These are phyloP conservation scores for Bubalus kerabau DNA, from an alignment of 2,113 vertebrate genomes.

Conservation along the genomic window DNA sequence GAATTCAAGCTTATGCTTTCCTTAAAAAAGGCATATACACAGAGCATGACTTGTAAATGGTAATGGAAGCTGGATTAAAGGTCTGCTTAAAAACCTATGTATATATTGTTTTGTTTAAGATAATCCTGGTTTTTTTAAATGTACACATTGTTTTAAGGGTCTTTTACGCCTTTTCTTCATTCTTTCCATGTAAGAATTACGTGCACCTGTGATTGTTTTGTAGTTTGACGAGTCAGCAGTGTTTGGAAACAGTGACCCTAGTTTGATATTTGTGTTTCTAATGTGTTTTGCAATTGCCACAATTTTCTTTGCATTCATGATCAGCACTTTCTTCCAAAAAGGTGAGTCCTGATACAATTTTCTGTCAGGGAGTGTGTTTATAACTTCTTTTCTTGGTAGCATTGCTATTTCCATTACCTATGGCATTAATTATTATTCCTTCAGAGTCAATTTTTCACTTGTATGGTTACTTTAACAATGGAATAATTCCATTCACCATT, in stretches of 20 bases:
- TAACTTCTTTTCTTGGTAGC: neutral
- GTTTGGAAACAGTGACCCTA: conserved; percentile 90
- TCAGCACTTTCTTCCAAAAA: conserved; percentile 93
- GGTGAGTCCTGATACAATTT: conserved; percentile 77
- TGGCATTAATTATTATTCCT: neutral
- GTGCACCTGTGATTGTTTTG: neutral
- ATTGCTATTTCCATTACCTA: neutral
- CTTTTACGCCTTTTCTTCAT: neutral
- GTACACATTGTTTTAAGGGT: neutral
- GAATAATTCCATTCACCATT: neutral
- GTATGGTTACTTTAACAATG: neutral
- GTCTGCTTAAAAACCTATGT: neutral
- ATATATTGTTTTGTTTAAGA: neutral
- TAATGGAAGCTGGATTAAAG: neutral
- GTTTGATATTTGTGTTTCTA: conserved; percentile 90
- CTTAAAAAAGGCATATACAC: neutral
- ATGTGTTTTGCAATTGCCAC: conserved; percentile 87
- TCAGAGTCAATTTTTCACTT: neutral
- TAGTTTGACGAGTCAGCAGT: conserved; percentile 90
- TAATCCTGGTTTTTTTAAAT: neutral
- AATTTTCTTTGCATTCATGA: conserved; percentile 96
- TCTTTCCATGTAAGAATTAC: neutral
- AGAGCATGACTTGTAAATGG: neutral
- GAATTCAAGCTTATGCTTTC: neutral
- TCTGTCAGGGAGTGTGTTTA: neutral